phyloP scores from a whole-genome alignment of 2,113 vertebrate species.

The Nothobranchius kuhntae region DNA sequence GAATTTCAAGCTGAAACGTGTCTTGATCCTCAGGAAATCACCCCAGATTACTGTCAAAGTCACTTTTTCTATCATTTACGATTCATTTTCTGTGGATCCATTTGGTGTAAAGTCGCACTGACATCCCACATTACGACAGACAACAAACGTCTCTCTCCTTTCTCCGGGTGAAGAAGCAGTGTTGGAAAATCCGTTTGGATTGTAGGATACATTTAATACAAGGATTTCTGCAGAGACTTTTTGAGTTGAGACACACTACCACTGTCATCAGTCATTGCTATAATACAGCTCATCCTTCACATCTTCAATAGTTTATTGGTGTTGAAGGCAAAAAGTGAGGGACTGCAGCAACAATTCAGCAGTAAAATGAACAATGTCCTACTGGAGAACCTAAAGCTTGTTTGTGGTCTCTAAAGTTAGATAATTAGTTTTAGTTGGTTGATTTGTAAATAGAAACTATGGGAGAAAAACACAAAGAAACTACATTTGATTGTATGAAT shows the following conservation, averaged over 20 bases:
- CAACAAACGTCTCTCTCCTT: conserved; percentile 49
- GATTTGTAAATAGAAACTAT: no score
- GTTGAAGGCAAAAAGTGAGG: background rate
- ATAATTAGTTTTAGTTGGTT: no score
- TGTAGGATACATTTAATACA: conserved; percentile 52
- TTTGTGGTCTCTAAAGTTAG: no score
- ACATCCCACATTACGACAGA: conserved; percentile 48
- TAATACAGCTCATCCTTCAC: conserved; percentile 3
- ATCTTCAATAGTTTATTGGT: conserved; percentile 2
- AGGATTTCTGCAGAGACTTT: conserved; percentile 27
- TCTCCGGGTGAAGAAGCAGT: conserved; percentile 31
- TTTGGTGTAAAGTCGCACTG: conserved; percentile 44
- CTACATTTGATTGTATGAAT: no score
- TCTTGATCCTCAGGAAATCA: conserved; percentile 64
- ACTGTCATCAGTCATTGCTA: conserved; percentile 4
- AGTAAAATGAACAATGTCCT: background rate
- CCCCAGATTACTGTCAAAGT: conserved; percentile 65
- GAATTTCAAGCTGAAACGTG: conserved; percentile 45
- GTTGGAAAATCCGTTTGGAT: conserved; percentile 38
- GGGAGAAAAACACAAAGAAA: no score
- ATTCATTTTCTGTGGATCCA: conserved; percentile 46
- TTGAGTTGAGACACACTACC: conserved; percentile 1
- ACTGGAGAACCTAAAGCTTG: no score
- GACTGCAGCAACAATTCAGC: background rate
- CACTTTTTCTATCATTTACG: conserved; percentile 56